Evolutionary conservation across 2,888 invertebrate species (phyloP).

Genomic region (Eulithis testata): DNA sequence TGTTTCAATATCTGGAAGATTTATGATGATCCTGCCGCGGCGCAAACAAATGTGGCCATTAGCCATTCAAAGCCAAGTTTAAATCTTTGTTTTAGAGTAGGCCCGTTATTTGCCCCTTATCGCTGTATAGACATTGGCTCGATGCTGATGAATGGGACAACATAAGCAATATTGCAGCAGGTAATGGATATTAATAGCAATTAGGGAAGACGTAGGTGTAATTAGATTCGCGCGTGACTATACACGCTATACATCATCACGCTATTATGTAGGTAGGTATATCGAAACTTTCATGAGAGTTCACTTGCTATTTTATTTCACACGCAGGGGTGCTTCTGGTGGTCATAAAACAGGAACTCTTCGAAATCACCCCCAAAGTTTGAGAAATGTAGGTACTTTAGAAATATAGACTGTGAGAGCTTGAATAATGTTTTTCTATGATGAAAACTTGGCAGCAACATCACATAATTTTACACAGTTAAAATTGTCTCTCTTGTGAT

Average conservation of each 20-base stretch:
- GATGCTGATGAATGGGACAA: slow-evolving; percentile 29
- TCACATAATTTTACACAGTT: too few relatives aligned
- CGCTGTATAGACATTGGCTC: slow-evolving; percentile 22
- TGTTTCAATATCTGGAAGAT: slow-evolving; percentile 26
- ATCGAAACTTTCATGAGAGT: not conserved
- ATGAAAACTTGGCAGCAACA: not conserved
- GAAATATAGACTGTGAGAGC: not conserved
- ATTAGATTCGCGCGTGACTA: slow-evolving; percentile 16
- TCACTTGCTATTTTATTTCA: slow-evolving; percentile 10
- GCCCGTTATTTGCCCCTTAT: slow-evolving; percentile 30
- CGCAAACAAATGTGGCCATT: slow-evolving; percentile 26
- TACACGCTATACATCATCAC: not conserved
- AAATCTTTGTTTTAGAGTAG: slow-evolving; percentile 35
- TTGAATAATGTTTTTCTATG: not conserved
- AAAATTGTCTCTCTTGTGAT: too few relatives aligned
- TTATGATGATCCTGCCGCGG: slow-evolving; percentile 16
- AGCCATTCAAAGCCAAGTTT: slow-evolving; percentile 25
- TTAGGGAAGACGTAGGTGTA: slow-evolving; percentile 21
- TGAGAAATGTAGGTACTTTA: not conserved
- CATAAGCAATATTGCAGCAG: slow-evolving; percentile 26
- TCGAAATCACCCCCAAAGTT: not conserved
- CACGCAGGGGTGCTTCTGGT: slow-evolving; percentile 17
- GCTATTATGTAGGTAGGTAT: not conserved
- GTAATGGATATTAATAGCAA: slow-evolving; percentile 33
- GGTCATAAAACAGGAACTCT: slow-evolving; percentile 18